phyloP scores from a whole-genome alignment of 1,140 invertebrate genomes.

The Scaptomyza graminum region DNA sequence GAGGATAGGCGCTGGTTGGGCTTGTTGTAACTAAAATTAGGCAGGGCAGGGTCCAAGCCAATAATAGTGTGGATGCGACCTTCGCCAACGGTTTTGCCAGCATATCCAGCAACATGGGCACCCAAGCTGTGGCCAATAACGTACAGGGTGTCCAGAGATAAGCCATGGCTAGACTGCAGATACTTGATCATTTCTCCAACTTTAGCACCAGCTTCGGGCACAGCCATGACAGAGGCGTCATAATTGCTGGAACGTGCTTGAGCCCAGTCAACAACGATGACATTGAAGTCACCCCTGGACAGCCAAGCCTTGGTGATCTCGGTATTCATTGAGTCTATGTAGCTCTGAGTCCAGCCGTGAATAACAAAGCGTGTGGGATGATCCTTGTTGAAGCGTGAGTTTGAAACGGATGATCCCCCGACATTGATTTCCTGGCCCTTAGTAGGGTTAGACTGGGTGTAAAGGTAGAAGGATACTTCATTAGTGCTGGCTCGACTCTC shows the following conservation, averaged over 20 bases:
- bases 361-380: slow-evolving; percentile 49
- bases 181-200: slow-evolving; percentile 84
- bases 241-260: slow-evolving; percentile 80
- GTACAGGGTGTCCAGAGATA: slow-evolving; percentile 85
- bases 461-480: slow-evolving; percentile 52
- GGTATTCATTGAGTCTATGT: slow-evolving; percentile 26
- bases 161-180: slow-evolving; percentile 80
- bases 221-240: slow-evolving; percentile 80
- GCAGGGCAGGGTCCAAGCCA: slow-evolving; percentile 85
- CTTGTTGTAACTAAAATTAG: slow-evolving; percentile 82
- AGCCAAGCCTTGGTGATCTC: slow-evolving; percentile 80
- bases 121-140: slow-evolving; percentile 88
- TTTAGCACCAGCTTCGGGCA: slow-evolving; percentile 83
- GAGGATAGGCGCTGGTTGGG: slow-evolving; percentile 85
- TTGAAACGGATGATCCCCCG: slow-evolving; percentile 25
- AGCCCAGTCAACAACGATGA: slow-evolving; percentile 85
- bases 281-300: slow-evolving; percentile 83
- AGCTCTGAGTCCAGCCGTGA: slow-evolving; percentile 51
- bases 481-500: slow-evolving; percentile 40
- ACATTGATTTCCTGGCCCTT: slow-evolving; percentile 36
- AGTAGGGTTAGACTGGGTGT: slow-evolving; percentile 41
- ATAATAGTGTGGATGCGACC: slow-evolving; percentile 71
- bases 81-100: slow-evolving; percentile 79
- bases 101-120: slow-evolving; percentile 87
- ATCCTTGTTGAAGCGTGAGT: slow-evolving; percentile 43